Base-by-base conservation (phyloP, 2,888 invertebrate genomes). In the Eupithecia inturbata region DNA sequence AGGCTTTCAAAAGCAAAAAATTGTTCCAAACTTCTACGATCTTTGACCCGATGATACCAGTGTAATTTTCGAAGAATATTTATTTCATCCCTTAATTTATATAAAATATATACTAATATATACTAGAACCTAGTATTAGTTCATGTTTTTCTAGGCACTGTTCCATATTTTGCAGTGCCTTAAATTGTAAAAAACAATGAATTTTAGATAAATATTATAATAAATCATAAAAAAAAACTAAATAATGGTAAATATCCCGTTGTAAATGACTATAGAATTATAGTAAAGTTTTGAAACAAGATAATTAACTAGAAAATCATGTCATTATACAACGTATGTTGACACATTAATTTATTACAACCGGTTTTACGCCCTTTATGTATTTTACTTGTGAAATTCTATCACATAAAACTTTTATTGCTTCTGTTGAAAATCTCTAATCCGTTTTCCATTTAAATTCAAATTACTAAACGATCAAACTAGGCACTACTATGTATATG, bases 351-450 rank as follows among this genome's bases (percentile, higher is more conserved):
- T 67, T 28, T 63, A 71, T 69, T 67, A 33, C 67, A 62, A 67
- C 68, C 45, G 14, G 70, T 74, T 19, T 57, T 68, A 72, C 74
- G 71, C 78, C 77, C 76, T 77, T 74, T 71, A 33, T 72, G 67
- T 68, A 57, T 70, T 75, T 70, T 63, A 57, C 63, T 78, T 73
- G 69, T 67, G 74, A 76, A 77, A 77, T 77, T 68, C 74, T 70
- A 77, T 71, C 60, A 60, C 70, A 71, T 78, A 77, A 78, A 77
- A 73, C 69, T 75, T 66, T 78, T 75, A 80, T 73, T 53, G 72
- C 70, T 67, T 73, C 63, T 77, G 74, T 73, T 75, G 76, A 77
- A 78, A 78, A 75, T 76, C 74, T 66, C 16, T 36, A 66, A 66
- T 66, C 36, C 36, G 39, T 39, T 66, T 39, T 36, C 36, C 14